Evolutionary conservation across 1,140 invertebrate species (phyloP).

Genomic region (Cryptotermes secundus): DNA sequence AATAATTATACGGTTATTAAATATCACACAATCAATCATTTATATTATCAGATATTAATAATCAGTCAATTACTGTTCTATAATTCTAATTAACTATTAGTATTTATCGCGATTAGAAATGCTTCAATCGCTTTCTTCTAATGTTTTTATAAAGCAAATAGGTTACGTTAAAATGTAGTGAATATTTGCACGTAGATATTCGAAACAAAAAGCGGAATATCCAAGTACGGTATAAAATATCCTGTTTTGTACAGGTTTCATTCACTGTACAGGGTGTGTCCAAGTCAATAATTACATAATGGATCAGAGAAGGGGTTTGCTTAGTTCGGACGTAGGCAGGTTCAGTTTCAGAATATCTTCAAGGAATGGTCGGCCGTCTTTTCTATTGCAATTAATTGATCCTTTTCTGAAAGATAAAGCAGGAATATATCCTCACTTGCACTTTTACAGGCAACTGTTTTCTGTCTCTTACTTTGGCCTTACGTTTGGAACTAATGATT

Average conservation of each 20-base stretch:
- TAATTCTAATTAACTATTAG: too few relatives aligned
- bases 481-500: background rate
- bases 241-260: background rate
- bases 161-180: background rate
- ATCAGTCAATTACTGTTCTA: background rate
- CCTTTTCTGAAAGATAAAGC: background rate
- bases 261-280: background rate
- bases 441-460: too few relatives aligned
- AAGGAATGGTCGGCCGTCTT: background rate
- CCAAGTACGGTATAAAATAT: background rate
- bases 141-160: too few relatives aligned
- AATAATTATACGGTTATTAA: background rate
- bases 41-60: background rate
- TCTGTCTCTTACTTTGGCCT: too few relatives aligned
- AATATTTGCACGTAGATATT: background rate
- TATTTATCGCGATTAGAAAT: too few relatives aligned
- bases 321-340: background rate
- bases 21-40: background rate
- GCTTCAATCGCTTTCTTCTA: too few relatives aligned
- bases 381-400: background rate
- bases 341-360: background rate
- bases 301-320: background rate
- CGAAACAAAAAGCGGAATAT: background rate
- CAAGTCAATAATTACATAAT: background rate
- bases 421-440: background rate